phyloP scores from a whole-genome alignment of 2,888 invertebrate species.

The Agrotis exclamationis region DNA sequence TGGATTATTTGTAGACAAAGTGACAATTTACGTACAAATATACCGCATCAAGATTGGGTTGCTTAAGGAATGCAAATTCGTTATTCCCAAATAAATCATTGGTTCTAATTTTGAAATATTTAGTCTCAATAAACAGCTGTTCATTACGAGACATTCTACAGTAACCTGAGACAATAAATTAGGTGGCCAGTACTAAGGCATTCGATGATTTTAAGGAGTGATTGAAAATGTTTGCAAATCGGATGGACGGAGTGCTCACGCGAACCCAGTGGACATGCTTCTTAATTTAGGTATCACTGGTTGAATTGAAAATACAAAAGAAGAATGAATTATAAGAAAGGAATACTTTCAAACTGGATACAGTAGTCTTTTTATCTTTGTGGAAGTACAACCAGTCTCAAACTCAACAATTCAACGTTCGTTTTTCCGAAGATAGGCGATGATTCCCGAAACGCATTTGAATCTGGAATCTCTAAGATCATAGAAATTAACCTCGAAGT shows the following conservation, averaged over 20 bases:
- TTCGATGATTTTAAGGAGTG: conserved; percentile 43
- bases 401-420: neutral
- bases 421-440: neutral
- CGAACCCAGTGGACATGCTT: conserved; percentile 37
- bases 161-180: conserved; percentile 39
- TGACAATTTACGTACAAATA: neutral
- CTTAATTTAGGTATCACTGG: conserved; percentile 31
- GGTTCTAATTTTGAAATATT: neutral
- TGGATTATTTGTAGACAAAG: neutral
- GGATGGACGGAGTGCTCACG: conserved; percentile 45
- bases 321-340: neutral
- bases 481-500: neutral
- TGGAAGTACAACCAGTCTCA: neutral
- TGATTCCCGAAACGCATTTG: conserved; percentile 2
- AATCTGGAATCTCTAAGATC: neutral
- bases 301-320: neutral
- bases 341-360: neutral
- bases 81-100: neutral
- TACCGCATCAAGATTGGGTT: conserved; percentile 1
- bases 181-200: conserved; percentile 21
- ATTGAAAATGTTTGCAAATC: conserved; percentile 45
- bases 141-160: conserved; percentile 29
- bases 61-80: neutral
- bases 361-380: neutral
- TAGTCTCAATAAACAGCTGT: neutral